Conservation (phyloP, 2,888 invertebrate species). For the Sericinus montela region DNA sequence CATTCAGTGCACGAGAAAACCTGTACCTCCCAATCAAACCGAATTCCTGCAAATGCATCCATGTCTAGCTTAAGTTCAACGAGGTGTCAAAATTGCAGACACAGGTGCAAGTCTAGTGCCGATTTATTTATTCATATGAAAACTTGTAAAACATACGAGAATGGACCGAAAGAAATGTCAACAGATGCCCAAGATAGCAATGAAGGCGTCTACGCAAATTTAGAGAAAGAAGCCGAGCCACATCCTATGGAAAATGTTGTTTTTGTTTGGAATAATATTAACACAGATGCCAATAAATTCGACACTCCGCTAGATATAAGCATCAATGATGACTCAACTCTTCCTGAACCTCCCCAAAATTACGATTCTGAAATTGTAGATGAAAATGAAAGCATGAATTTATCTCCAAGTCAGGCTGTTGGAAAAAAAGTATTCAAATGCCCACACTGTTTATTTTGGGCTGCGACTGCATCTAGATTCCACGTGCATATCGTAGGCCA, state of each 20-base stretch:
- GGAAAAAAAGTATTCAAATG: constrained; percentile 93
- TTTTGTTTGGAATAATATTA: constrained; percentile 89
- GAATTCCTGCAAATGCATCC: constrained; percentile 51
- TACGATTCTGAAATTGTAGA: constrained; percentile 60
- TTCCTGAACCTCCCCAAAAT: constrained; percentile 51
- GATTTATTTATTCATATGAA: constrained; percentile 88
- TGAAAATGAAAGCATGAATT: constrained; percentile 79
- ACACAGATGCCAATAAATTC: constrained; percentile 57
- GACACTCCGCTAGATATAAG: constrained; percentile 63
- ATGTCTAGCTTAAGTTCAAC: constrained; percentile 82
- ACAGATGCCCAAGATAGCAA: constrained; percentile 52
- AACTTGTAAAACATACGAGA: constrained; percentile 80
- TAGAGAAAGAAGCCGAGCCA: constrained; percentile 68
- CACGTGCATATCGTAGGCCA: constrained; percentile 97
- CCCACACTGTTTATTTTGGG: constrained; percentile 95
- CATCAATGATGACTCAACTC: constrained; percentile 68
- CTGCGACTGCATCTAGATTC: constrained; percentile 94
- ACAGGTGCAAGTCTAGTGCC: constrained; percentile 90
- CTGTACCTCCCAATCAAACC: constrained; percentile 76
- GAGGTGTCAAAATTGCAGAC: constrained; percentile 91
- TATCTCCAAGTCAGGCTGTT: constrained; percentile 80
- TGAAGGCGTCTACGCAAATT: constrained; percentile 44
- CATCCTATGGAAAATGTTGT: constrained; percentile 91
- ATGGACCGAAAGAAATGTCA: constrained; percentile 42
- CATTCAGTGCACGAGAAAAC: constrained; percentile 87